Conservation (phyloP, 2,113 vertebrate genomes). For the Leptobrachium leishanense region DNA sequence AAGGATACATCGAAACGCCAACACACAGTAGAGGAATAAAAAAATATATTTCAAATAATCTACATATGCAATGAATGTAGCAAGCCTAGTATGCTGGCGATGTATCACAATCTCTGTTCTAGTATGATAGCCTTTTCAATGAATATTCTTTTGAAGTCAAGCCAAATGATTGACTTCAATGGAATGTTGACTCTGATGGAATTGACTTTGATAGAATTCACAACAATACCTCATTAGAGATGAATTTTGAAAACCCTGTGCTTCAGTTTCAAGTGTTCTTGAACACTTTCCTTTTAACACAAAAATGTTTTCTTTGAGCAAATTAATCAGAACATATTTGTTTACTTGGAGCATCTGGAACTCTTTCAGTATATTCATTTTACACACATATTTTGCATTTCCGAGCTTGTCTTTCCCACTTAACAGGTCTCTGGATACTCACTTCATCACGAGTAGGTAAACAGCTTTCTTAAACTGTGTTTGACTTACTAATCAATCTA, state of each 20-base stretch:
- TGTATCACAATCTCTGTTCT: background rate
- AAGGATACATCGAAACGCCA: no score
- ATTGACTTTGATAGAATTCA: background rate
- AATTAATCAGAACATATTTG: slow-evolving; percentile 33
- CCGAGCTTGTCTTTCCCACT: slow-evolving; percentile 33
- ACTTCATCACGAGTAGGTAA: slow-evolving; percentile 39
- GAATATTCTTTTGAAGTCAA: background rate
- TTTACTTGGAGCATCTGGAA: slow-evolving; percentile 38
- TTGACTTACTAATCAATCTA: slow-evolving; percentile 34
- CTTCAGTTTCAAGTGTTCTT: background rate
- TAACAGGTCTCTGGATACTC: slow-evolving; percentile 37
- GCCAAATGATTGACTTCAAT: background rate
- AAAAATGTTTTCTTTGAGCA: background rate
- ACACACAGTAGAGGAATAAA: no score
- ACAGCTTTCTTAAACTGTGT: slow-evolving; percentile 30
- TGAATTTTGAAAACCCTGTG: background rate
- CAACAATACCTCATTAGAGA: background rate
- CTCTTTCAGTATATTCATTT: slow-evolving; percentile 36
- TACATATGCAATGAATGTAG: no score
- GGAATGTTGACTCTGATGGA: no score
- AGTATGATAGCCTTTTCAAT: background rate
- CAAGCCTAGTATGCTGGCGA: background rate
- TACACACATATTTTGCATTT: slow-evolving; percentile 20
- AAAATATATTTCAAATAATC: no score
- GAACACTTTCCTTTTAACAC: background rate